These are phyloP conservation scores for Hormiphora californensis DNA, from an alignment of 37 sponge, comb jelly and placozoan species.

Conservation along the genomic window DNA sequence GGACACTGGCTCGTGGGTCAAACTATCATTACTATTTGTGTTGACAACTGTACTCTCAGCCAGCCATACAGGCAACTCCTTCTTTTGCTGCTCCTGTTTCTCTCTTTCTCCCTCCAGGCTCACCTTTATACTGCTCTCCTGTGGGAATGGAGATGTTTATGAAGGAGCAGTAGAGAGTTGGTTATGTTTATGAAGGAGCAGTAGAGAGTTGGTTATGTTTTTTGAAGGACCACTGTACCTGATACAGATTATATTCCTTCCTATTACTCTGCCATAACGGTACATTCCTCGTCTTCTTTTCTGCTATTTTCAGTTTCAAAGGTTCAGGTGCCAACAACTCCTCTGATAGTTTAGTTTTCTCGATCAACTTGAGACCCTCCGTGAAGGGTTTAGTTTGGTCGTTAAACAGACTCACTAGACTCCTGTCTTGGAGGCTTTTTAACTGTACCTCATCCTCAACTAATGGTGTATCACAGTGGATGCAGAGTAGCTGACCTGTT, in stretches of 20 bases:
- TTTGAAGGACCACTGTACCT: neutral
- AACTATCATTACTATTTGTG: neutral
- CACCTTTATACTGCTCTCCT: slow-evolving; percentile 5
- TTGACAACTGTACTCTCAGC: neutral
- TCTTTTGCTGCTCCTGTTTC: neutral
- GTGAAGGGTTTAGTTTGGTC: slow-evolving; percentile 22
- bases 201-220: neutral
- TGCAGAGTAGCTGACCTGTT: neutral
- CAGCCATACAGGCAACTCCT: slow-evolving; percentile 12
- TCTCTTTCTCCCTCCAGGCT: neutral
- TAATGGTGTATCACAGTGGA: neutral
- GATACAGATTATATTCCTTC: slow-evolving; percentile 29
- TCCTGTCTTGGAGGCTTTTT: neutral
- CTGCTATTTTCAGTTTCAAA: neutral
- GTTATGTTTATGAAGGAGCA: neutral
- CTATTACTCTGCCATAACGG: slow-evolving; percentile 17
- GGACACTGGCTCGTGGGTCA: neutral
- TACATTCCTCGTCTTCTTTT: neutral
- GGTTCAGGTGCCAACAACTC: slow-evolving; percentile 6
- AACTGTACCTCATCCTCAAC: slow-evolving; percentile 29
- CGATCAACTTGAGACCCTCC: neutral
- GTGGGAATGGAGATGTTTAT: neutral
- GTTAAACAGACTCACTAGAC: neutral
- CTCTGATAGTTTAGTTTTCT: slow-evolving; percentile 37
- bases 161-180: neutral